Conservation (phyloP, 2,113 vertebrate species). For the Irena cyanogastra region DNA sequence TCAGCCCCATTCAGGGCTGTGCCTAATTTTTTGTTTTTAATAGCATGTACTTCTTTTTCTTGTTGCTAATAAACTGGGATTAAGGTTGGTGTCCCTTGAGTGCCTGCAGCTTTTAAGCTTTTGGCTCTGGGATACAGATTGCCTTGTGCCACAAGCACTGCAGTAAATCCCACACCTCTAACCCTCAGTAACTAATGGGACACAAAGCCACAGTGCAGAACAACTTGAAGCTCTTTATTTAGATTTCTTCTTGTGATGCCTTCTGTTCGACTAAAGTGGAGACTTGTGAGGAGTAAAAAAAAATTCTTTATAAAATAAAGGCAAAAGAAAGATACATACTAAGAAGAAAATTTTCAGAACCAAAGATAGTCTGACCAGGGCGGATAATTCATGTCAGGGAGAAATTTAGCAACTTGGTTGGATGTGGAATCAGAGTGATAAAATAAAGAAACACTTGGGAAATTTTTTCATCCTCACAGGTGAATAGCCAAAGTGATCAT, state of each 20-base stretch:
- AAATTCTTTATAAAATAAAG: neutral
- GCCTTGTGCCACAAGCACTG: neutral
- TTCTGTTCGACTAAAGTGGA: slow-evolving; percentile 9
- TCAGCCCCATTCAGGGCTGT: neutral
- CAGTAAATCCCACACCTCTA: slow-evolving; percentile 31
- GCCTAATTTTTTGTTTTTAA: slow-evolving; percentile 22
- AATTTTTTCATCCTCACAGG: neutral
- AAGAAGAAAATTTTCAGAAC: neutral
- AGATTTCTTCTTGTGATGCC: neutral
- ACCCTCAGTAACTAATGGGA: neutral
- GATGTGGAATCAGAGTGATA: neutral
- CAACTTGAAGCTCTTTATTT: slow-evolving; percentile 31
- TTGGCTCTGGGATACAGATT: neutral
- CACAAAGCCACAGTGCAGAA: neutral
- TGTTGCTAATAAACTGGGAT: slow-evolving; percentile 15
- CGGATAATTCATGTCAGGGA: neutral
- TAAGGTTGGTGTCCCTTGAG: neutral
- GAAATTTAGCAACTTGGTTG: neutral
- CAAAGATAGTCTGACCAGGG: neutral
- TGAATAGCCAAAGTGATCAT: neutral
- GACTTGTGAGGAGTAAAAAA: neutral
- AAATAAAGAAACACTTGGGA: neutral
- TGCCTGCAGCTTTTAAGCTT: neutral
- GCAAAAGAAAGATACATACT: neutral
- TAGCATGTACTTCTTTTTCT: neutral